Evolutionary conservation across 2,888 invertebrate genomes (phyloP).

Genomic region (Nematopogon swammerdamellus): DNA sequence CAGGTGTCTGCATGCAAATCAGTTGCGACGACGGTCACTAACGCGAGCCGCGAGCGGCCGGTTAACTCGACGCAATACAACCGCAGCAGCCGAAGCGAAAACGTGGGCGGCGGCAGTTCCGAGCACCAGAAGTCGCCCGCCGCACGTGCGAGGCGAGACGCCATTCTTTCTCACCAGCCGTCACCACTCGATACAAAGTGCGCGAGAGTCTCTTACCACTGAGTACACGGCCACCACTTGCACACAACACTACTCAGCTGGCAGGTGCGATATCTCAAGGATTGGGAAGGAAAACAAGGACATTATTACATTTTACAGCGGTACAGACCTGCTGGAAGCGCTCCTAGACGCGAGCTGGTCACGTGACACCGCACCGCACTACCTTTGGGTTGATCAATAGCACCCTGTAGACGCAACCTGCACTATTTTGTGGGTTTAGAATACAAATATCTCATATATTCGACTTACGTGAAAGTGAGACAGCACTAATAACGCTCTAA

Average conservation of each 20-base stretch:
- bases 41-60: too few relatives aligned
- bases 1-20: too few relatives aligned
- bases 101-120: too few relatives aligned
- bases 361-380: constrained; percentile 37
- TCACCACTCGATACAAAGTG: background rate
- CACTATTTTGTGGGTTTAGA: background rate
- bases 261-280: background rate
- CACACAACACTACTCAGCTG: constrained; percentile 7
- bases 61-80: too few relatives aligned
- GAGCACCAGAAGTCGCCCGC: too few relatives aligned
- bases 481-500: background rate
- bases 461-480: background rate
- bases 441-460: background rate
- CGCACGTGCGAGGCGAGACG: constrained; percentile 51
- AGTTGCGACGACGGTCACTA: too few relatives aligned
- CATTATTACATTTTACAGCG: constrained; percentile 39
- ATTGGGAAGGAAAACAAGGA: background rate
- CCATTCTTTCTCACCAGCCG: constrained; percentile 53
- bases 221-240: constrained; percentile 6
- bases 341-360: constrained; percentile 67
- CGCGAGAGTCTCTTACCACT: background rate
- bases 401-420: background rate
- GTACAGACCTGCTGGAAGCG: constrained; percentile 67
- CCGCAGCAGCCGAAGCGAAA: too few relatives aligned
- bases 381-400: background rate